Percentiles rank a stretch among this genome's conserved stretches.
phyloP scores from a whole-genome alignment of 2,113 vertebrate species.

The Ascaphus truei region DNA sequence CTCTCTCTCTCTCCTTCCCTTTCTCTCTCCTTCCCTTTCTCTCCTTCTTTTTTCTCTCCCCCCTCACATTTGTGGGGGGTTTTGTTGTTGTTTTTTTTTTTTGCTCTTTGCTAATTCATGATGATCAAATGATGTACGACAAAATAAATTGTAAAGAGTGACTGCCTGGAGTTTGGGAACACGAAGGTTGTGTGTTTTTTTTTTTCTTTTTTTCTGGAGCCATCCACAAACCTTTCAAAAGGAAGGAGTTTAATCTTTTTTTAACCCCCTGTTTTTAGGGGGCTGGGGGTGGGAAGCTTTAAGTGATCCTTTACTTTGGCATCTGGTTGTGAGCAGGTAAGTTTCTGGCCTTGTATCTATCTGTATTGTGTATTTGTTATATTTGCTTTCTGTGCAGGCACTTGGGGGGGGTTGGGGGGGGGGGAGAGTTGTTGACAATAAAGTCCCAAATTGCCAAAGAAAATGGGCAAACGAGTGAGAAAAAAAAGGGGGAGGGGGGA shows the following conservation, averaged over 20 bases:
- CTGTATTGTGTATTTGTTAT: constrained; percentile 57
- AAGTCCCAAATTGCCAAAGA: background rate
- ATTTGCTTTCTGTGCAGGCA: constrained; percentile 53
- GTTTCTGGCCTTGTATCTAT: constrained; percentile 85
- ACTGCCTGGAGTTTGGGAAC: constrained; percentile 89
- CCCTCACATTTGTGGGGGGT: too few species aligned
- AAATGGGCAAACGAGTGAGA: constrained; percentile 30
- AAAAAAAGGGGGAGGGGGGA: constrained; percentile 32
- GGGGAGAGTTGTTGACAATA: constrained; percentile 34
- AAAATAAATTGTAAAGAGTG: constrained; percentile 91
- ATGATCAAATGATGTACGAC: constrained; percentile 97
- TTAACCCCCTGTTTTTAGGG: too few species aligned
- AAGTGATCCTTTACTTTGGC: constrained; percentile 88
- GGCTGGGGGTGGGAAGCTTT: constrained; percentile 74
- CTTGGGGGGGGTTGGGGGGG: constrained; percentile 43
- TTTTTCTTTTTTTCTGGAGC: constrained; percentile 49
- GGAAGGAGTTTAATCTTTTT: constrained; percentile 80
- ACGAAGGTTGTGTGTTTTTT: constrained; percentile 54
- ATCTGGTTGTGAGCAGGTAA: constrained; percentile 94
- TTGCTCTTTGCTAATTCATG: constrained; percentile 87
- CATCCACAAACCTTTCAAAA: constrained; percentile 71
- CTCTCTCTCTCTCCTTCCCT: constrained; percentile 65
- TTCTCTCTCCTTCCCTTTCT: constrained; percentile 72
- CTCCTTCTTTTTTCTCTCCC: constrained; percentile 46
- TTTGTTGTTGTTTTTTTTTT: too few species aligned